Percentiles rank a stretch among this genome's conserved stretches.
These are phyloP conservation scores for Lagenorhynchus albirostris DNA, from an alignment of 2,113 vertebrate species.

Conservation along the genomic window DNA sequence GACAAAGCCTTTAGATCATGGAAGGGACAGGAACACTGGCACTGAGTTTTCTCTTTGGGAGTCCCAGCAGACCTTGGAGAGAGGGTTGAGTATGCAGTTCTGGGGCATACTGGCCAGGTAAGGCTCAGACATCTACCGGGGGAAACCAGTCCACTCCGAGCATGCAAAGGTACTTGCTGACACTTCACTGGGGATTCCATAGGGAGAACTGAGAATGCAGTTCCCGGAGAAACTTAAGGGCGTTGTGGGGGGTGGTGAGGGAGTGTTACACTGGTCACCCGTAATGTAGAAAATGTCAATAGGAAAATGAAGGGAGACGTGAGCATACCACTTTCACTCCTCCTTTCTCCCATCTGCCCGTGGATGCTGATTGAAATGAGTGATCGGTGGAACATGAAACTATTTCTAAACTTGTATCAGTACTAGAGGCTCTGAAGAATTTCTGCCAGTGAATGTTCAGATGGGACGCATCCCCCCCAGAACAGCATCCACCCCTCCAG, in stretches of 20 bases:
- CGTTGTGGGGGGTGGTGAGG: background rate
- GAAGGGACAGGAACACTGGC: background rate
- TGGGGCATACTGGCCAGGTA: background rate
- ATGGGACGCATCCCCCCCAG: background rate
- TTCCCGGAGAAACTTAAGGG: background rate
- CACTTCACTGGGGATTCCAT: background rate
- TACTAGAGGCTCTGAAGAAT: background rate
- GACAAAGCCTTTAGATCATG: background rate
- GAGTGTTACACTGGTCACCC: background rate
- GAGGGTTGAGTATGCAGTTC: background rate
- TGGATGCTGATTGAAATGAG: background rate
- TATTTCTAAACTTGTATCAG: background rate
- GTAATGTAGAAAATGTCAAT: background rate
- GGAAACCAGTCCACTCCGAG: background rate
- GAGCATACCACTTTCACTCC: background rate
- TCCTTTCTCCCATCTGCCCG: background rate
- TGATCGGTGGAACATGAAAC: background rate
- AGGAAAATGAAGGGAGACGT: background rate
- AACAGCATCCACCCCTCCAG: background rate
- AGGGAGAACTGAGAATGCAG: background rate
- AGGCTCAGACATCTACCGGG: background rate
- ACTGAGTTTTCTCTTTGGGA: background rate
- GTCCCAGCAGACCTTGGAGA: background rate
- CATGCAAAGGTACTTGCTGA: background rate
- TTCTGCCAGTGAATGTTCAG: background rate